Evolutionary conservation across 2,797 vertebrate genomes (phyloP).

Genomic region (Hippoglossus hippoglossus): DNA sequence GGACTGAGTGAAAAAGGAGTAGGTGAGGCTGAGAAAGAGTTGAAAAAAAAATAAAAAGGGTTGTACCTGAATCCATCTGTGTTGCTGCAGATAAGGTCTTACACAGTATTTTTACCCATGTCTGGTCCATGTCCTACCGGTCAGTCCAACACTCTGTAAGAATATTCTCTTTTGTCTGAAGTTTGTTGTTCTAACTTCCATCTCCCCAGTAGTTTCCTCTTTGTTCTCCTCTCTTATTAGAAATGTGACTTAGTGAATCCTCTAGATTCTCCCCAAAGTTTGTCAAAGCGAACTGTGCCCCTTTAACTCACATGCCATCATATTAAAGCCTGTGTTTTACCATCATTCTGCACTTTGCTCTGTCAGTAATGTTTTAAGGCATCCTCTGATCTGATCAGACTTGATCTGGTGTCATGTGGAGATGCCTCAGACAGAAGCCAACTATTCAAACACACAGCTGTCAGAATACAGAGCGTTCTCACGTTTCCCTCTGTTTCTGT

Average conservation of each 20-base stretch:
- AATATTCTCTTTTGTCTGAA: not conserved
- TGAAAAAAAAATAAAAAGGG: not conserved
- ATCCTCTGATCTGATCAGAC: not conserved
- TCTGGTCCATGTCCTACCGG: constrained; percentile 11
- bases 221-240: constrained; percentile 13
- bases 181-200: not conserved
- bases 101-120: constrained; percentile 50
- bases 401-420: no score
- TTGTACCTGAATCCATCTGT: not conserved
- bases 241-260: not conserved
- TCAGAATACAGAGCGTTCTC: no score
- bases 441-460: no score
- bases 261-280: constrained; percentile 15
- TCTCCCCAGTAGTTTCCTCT: not conserved
- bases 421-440: no score
- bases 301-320: not conserved
- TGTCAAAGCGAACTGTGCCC: not conserved
- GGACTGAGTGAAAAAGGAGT: no score
- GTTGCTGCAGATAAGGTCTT: constrained; percentile 3
- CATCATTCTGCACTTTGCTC: not conserved
- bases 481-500: no score
- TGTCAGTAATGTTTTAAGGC: not conserved
- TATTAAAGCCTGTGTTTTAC: not conserved
- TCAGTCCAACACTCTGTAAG: not conserved
- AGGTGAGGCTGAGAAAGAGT: not conserved